These are phyloP conservation scores for Oxytorus armatus DNA, from an alignment of 2,888 invertebrate genomes.

Conservation along the genomic window DNA sequence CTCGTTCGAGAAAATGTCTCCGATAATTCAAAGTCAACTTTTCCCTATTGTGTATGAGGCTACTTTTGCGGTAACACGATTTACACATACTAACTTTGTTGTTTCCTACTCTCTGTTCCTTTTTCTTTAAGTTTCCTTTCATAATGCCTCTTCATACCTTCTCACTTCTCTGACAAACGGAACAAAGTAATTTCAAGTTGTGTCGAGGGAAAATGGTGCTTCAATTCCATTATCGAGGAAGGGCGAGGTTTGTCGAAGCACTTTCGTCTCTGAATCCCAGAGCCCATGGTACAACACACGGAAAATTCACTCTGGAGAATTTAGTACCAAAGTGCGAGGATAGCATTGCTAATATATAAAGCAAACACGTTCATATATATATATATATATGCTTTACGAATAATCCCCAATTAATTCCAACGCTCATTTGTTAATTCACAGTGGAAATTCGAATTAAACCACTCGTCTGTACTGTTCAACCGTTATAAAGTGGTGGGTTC, in stretches of 20 bases:
- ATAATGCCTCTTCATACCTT: background rate
- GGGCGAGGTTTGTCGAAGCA: background rate
- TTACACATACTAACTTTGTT: background rate
- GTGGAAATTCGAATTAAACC: slow-evolving; percentile 52
- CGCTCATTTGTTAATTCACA: slow-evolving; percentile 54
- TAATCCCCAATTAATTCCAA: slow-evolving; percentile 62
- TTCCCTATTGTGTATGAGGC: too few relatives aligned
- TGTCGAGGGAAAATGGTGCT: slow-evolving; percentile 29
- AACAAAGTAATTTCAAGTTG: slow-evolving; percentile 39
- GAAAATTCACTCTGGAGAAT: slow-evolving; percentile 23
- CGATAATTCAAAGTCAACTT: too few relatives aligned
- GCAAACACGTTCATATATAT: background rate
- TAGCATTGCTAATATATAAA: slow-evolving; percentile 33
- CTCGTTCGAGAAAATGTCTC: background rate
- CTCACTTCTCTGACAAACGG: slow-evolving; percentile 20
- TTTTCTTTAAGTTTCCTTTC: too few relatives aligned
- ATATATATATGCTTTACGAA: slow-evolving; percentile 26
- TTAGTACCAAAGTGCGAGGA: slow-evolving; percentile 42
- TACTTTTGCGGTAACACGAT: background rate
- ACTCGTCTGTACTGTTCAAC: slow-evolving; percentile 27
- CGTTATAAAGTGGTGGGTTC: slow-evolving; percentile 4
- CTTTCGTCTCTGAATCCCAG: background rate
- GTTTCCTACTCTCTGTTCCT: background rate
- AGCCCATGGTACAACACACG: slow-evolving; percentile 7
- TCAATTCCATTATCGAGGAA: slow-evolving; percentile 38